phyloP scores from a whole-genome alignment of 2,113 vertebrate species.

The Nerophis lumbriciformis region DNA sequence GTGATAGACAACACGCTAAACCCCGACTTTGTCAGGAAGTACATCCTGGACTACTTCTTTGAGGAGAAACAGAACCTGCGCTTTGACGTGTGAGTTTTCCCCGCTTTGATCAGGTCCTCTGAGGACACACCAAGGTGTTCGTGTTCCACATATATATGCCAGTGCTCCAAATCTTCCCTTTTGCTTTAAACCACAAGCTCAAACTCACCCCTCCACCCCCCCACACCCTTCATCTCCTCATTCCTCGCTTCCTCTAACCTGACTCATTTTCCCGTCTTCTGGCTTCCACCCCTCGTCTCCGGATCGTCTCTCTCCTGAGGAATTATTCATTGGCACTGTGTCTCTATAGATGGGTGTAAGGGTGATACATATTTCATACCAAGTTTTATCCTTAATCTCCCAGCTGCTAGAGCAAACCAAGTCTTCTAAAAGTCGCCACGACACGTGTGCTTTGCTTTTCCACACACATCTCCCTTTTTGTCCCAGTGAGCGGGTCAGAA shows the following conservation, averaged over 20 bases:
- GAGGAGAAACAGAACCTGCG: slow-evolving; percentile 96
- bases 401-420: slow-evolving; percentile 34
- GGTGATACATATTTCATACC: slow-evolving; percentile 61
- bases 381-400: slow-evolving; percentile 59
- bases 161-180: slow-evolving; percentile 22
- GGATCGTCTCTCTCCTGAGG: slow-evolving; percentile 35
- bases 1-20: slow-evolving; percentile 95
- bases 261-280: slow-evolving; percentile 26
- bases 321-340: slow-evolving; percentile 59
- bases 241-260: not conserved
- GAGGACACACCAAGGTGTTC: slow-evolving; percentile 22
- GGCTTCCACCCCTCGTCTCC: slow-evolving; percentile 3
- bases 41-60: slow-evolving; percentile 92
- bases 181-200: slow-evolving; percentile 11
- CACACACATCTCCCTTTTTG: slow-evolving; percentile 2
- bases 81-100: slow-evolving; percentile 88
- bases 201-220: slow-evolving; percentile 7
- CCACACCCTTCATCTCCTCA: slow-evolving; percentile 8
- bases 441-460: slow-evolving; percentile 4
- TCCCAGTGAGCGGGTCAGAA: slow-evolving; percentile 29
- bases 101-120: slow-evolving; percentile 42
- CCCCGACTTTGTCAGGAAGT: slow-evolving; percentile 93
- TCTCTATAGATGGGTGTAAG: slow-evolving; percentile 59
- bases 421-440: slow-evolving; percentile 30
- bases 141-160: slow-evolving; percentile 14